A percentile compares a stretch with the other conserved stretches of the same genome.
Conservation (phyloP, 2,888 invertebrate genomes). For the Andricus curvator region DNA sequence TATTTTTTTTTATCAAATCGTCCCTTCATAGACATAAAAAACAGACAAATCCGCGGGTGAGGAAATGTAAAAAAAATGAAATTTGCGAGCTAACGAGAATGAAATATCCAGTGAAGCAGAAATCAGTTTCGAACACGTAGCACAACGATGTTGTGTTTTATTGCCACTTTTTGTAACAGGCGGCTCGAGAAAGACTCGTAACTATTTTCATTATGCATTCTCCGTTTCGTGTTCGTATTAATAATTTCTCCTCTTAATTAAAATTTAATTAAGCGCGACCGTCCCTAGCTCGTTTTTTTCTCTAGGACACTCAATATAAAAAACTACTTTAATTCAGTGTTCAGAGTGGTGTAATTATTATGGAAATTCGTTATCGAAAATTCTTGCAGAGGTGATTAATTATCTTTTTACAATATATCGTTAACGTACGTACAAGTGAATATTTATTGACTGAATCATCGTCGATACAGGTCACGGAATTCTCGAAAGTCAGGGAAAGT, state of each 20-base stretch:
- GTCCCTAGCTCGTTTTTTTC: not conserved
- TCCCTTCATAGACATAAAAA: not conserved
- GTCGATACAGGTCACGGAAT: too few species aligned
- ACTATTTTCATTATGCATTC: conserved; percentile 25
- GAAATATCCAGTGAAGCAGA: conserved; percentile 13
- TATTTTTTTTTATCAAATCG: not conserved
- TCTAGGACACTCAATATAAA: not conserved
- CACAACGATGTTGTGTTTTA: conserved; percentile 11
- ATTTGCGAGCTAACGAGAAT: conserved; percentile 2
- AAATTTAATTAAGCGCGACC: conserved; percentile 27
- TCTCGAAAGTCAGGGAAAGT: too few species aligned
- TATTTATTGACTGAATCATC: too few species aligned
- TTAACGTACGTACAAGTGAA: not conserved
- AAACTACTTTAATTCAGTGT: conserved; percentile 8
- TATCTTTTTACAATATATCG: not conserved
- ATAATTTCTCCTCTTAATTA: conserved; percentile 34
- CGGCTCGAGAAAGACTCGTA: conserved; percentile 14
- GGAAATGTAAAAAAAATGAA: not conserved
- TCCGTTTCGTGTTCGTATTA: conserved; percentile 21
- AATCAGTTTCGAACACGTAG: not conserved
- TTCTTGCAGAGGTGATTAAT: not conserved
- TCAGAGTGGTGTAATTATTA: conserved; percentile 8
- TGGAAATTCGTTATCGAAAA: conserved; percentile 5
- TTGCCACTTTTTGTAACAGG: conserved; percentile 20
- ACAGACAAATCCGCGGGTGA: not conserved